Percentiles rank a stretch among this genome's conserved stretches.
phyloP scores from a whole-genome alignment of 2,888 invertebrate genomes.

The Tetropium fuscum region DNA sequence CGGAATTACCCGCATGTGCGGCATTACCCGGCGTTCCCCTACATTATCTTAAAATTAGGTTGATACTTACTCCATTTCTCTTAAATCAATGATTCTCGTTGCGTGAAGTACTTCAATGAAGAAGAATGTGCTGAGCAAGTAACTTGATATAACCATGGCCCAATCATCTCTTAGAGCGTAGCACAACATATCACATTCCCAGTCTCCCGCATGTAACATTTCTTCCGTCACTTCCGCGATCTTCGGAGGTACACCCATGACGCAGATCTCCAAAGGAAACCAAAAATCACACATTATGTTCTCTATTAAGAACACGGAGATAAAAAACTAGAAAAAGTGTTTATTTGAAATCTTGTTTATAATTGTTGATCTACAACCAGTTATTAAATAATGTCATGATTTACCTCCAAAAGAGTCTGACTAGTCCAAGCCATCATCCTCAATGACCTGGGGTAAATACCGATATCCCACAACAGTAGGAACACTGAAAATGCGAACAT shows the following conservation, averaged over 20 bases:
- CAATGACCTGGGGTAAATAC: slow-evolving; percentile 55
- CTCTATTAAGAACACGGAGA: slow-evolving; percentile 58
- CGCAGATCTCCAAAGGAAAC: slow-evolving; percentile 58
- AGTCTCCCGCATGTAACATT: slow-evolving; percentile 43
- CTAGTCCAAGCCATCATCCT: slow-evolving; percentile 51
- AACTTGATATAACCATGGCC: slow-evolving; percentile 51
- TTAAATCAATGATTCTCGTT: slow-evolving; percentile 50
- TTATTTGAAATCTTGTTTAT: too few species aligned
- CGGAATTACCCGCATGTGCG: too few species aligned
- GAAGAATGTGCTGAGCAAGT: slow-evolving; percentile 54
- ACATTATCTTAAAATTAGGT: too few species aligned
- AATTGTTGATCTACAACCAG: neutral
- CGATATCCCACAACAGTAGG: slow-evolving; percentile 57
- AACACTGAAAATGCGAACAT: slow-evolving; percentile 56
- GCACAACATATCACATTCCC: slow-evolving; percentile 41
- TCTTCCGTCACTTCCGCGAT: slow-evolving; percentile 50
- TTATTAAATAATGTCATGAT: neutral
- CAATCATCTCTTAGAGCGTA: slow-evolving; percentile 48
- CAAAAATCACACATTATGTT: slow-evolving; percentile 60
- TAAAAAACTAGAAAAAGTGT: slow-evolving; percentile 53
- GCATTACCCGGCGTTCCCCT: too few species aligned
- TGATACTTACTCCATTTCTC: slow-evolving; percentile 45
- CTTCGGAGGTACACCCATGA: slow-evolving; percentile 46
- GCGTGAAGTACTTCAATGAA: slow-evolving; percentile 50
- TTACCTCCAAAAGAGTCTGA: slow-evolving; percentile 54